These are phyloP conservation scores for Paramuricea clavata DNA, from an alignment of 92 coral and sea anemone species.

Conservation along the genomic window DNA sequence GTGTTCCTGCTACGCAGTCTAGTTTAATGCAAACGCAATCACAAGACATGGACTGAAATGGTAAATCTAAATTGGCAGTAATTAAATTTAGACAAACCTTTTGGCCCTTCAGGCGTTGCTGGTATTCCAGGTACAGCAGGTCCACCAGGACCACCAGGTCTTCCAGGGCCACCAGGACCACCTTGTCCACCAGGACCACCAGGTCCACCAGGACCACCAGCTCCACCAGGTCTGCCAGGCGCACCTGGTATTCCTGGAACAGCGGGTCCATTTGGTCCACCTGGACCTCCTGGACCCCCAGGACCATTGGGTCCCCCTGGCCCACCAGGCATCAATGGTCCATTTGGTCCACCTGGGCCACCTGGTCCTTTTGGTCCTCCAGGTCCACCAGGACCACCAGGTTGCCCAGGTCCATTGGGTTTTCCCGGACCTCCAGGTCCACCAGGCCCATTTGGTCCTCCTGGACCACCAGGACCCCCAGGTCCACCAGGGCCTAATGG, in stretches of 20 bases:
- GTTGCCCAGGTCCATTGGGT: slow-evolving; percentile 75
- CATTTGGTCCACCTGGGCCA: background rate
- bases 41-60: too few species aligned
- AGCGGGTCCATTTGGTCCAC: slow-evolving; percentile 75
- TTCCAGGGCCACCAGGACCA: too few species aligned
- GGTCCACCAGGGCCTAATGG: background rate
- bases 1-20: too few species aligned
- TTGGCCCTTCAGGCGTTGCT: slow-evolving; percentile 17
- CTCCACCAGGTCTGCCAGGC: slow-evolving; percentile 74
- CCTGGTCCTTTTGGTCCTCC: slow-evolving; percentile 62
- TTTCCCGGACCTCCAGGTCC: slow-evolving; percentile 40
- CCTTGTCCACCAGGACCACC: slow-evolving; percentile 68
- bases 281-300: slow-evolving; percentile 63
- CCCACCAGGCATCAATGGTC: slow-evolving; percentile 57
- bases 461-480: background rate
- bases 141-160: slow-evolving; percentile 62
- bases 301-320: slow-evolving; percentile 48
- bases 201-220: slow-evolving; percentile 88
- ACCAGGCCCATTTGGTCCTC: slow-evolving; percentile 6
- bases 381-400: slow-evolving; percentile 58
- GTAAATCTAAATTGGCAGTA: too few species aligned
- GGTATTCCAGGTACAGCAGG: slow-evolving; percentile 40
- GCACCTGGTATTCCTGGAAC: slow-evolving; percentile 71
- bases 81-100: background rate
- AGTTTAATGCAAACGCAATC: too few species aligned